Conservation (phyloP, 2,888 invertebrate genomes). For the Prosopocoilus inquinatus region DNA sequence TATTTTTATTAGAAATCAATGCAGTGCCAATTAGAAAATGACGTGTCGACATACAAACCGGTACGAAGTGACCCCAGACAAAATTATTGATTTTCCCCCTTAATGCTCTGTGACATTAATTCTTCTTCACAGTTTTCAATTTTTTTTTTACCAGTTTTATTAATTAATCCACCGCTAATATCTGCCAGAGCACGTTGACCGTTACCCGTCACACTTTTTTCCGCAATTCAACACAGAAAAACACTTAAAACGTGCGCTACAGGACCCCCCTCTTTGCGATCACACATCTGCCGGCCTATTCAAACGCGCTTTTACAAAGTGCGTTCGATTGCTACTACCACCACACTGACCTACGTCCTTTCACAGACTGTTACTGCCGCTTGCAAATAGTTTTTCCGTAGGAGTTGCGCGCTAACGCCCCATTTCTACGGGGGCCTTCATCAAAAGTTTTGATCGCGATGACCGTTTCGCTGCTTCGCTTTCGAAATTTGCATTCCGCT, state of each 20-base stretch:
- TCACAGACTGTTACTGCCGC: neutral
- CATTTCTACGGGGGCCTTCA: neutral
- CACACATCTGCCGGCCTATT: neutral
- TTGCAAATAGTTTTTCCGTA: neutral
- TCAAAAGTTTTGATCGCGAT: neutral
- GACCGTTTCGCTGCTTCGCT: neutral
- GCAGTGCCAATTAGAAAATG: too few species aligned
- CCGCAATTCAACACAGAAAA: too few species aligned
- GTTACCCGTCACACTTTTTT: too few species aligned
- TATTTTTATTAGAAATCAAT: too few species aligned
- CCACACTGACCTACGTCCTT: neutral
- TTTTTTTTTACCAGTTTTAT: too few species aligned
- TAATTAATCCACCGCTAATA: too few species aligned
- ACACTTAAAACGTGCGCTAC: neutral
- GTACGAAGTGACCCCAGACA: too few species aligned
- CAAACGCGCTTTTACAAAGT: neutral
- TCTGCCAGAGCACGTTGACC: too few species aligned
- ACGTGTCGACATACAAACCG: too few species aligned
- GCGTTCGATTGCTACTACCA: neutral
- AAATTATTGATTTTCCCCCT: too few species aligned
- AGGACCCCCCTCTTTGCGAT: neutral
- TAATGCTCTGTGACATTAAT: too few species aligned
- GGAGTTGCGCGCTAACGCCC: neutral
- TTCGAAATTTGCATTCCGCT: neutral
- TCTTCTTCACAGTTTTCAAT: too few species aligned